Conservation (phyloP, 2,113 vertebrate species). For the Planiliza haematocheilus region DNA sequence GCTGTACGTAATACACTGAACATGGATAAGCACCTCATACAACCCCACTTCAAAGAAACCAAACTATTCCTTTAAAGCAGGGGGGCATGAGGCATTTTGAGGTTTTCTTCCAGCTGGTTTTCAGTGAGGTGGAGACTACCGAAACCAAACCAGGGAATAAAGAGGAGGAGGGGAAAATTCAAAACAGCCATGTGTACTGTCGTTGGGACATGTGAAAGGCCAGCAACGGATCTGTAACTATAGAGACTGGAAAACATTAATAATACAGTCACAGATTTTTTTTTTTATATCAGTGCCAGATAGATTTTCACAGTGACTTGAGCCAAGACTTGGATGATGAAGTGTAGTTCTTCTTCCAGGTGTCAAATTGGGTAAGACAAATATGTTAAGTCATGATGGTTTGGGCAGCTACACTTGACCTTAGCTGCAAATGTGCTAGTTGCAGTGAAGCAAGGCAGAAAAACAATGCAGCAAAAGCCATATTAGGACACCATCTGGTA, state of each 20-base stretch:
- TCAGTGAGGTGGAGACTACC: slow-evolving; percentile 10
- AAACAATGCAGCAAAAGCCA: slow-evolving; percentile 30
- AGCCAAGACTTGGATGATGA: slow-evolving; percentile 10
- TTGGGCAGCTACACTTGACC: slow-evolving; percentile 14
- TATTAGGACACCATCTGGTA: slow-evolving; percentile 65
- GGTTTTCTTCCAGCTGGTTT: slow-evolving; percentile 34
- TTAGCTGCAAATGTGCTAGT: slow-evolving; percentile 11
- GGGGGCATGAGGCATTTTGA: slow-evolving; percentile 6
- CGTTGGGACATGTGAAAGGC: slow-evolving; percentile 45
- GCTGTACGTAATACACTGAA: too few species aligned
- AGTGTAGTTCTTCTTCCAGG: slow-evolving; percentile 15
- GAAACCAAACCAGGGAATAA: slow-evolving; percentile 34
- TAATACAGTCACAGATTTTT: slow-evolving; percentile 35
- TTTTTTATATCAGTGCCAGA: too few species aligned
- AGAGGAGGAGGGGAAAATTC: slow-evolving; percentile 22
- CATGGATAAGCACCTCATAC: too few species aligned
- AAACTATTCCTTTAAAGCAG: too few species aligned
- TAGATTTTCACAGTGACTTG: not conserved
- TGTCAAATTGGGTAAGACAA: slow-evolving; percentile 16
- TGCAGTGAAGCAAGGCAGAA: slow-evolving; percentile 11
- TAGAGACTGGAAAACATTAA: slow-evolving; percentile 64
- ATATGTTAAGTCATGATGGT: slow-evolving; percentile 17
- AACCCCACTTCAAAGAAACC: too few species aligned
- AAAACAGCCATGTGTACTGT: slow-evolving; percentile 16
- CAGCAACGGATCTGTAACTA: slow-evolving; percentile 50